Conservation (phyloP, 2,888 invertebrate genomes). For the Temnothorax unifasciatus region DNA sequence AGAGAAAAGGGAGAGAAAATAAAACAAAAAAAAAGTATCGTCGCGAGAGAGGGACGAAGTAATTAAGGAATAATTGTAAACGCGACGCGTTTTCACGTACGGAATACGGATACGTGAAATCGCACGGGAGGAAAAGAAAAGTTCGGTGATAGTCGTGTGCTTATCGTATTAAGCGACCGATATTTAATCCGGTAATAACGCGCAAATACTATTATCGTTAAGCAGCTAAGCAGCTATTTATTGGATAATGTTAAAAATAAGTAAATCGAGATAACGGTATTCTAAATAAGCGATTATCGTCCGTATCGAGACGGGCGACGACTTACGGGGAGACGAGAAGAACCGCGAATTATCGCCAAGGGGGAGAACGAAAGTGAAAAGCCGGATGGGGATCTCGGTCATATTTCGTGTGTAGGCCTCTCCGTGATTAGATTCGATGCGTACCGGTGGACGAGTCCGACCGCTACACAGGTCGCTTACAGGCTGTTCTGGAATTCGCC, state of each 20-base stretch:
- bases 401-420: neutral
- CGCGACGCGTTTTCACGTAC: slow-evolving; percentile 32
- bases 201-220: slow-evolving; percentile 50
- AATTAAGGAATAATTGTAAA: slow-evolving; percentile 36
- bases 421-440: slow-evolving; percentile 41
- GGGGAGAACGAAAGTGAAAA: neutral
- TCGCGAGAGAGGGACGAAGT: slow-evolving; percentile 1
- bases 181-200: slow-evolving; percentile 32
- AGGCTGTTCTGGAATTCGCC: slow-evolving; percentile 56
- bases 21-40: neutral
- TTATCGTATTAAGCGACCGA: slow-evolving; percentile 47
- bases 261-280: slow-evolving; percentile 49
- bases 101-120: slow-evolving; percentile 22
- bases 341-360: slow-evolving; percentile 4
- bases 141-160: slow-evolving; percentile 49
- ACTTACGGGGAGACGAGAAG: slow-evolving; percentile 15
- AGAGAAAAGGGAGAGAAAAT: neutral
- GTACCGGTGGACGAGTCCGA: slow-evolving; percentile 31
- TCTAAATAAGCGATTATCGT: slow-evolving; percentile 48
- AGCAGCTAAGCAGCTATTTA: slow-evolving; percentile 40
- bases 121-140: slow-evolving; percentile 1
- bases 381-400: neutral
- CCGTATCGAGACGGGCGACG: slow-evolving; percentile 1
- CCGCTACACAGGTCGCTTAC: slow-evolving; percentile 44
- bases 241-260: slow-evolving; percentile 36